A percentile compares a stretch with the other conserved stretches of the same genome.
Evolutionary conservation across 2,113 vertebrate genomes (phyloP).

Genomic region (Accipiter virgatus): DNA sequence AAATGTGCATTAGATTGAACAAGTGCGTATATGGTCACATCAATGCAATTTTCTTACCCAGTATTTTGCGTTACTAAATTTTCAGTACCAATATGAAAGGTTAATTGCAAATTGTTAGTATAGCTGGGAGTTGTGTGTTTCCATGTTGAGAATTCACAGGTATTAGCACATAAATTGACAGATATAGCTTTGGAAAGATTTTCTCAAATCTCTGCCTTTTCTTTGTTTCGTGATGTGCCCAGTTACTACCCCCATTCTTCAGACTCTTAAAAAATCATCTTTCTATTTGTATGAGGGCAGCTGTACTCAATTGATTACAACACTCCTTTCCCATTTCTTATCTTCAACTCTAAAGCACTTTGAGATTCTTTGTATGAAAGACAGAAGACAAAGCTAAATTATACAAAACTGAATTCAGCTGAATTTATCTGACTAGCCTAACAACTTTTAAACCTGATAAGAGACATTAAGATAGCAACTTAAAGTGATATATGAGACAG

Average conservation of each 20-base stretch:
- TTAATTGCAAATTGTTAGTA: neutral
- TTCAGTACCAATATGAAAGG: neutral
- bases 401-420: neutral
- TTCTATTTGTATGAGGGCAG: neutral
- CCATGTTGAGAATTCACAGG: neutral
- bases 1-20: neutral
- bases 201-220: neutral
- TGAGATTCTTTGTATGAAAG: neutral
- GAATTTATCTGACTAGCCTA: neutral
- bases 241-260: neutral
- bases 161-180: neutral
- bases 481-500: neutral
- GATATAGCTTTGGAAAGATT: neutral
- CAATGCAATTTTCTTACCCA: neutral
- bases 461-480: neutral
- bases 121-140: neutral
- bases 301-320: neutral
- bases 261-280: neutral
- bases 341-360: neutral
- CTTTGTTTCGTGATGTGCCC: neutral
- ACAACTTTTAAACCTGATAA: neutral
- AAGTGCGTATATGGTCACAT: neutral
- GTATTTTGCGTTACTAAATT: neutral
- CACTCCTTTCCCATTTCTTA: neutral
- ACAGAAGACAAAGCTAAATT: neutral